Evolutionary conservation across 2,888 invertebrate species (phyloP).

Genomic region (Dolomedes plantarius): DNA sequence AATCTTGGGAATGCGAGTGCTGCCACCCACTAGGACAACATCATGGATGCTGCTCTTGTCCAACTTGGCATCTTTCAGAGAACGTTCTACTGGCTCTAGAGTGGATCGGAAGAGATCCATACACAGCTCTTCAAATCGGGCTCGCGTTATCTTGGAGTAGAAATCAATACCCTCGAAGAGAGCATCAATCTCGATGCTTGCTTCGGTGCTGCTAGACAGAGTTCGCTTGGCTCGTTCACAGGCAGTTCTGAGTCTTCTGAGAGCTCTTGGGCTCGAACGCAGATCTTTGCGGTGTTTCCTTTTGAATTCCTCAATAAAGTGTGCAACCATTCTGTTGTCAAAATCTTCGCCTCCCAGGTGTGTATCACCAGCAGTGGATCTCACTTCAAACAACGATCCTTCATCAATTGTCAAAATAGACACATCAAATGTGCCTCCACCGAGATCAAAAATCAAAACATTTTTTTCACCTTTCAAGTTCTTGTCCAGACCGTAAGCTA

Average conservation of each 20-base stretch:
- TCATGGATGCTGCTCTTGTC: too few species aligned
- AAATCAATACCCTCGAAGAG: too few species aligned
- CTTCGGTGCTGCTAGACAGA: slow-evolving; percentile 79
- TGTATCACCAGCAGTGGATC: too few species aligned
- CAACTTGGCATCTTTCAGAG: slow-evolving; percentile 86
- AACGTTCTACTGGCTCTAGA: slow-evolving; percentile 86
- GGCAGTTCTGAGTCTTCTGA: slow-evolving; percentile 79
- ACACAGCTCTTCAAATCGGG: slow-evolving; percentile 86
- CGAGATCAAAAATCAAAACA: too few species aligned
- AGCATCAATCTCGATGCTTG: slow-evolving; percentile 32
- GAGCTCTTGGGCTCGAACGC: slow-evolving; percentile 70
- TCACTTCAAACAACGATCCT: too few species aligned
- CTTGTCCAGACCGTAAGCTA: slow-evolving; percentile 77
- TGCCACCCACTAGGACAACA: slow-evolving; percentile 89
- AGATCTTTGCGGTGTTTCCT: slow-evolving; percentile 81
- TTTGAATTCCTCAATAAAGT: slow-evolving; percentile 87
- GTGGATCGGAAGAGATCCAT: slow-evolving; percentile 85
- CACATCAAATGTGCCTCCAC: slow-evolving; percentile 78
- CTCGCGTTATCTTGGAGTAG: slow-evolving; percentile 76
- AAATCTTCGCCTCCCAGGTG: too few species aligned
- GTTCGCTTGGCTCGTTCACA: slow-evolving; percentile 88
- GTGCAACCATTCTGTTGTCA: slow-evolving; percentile 80
- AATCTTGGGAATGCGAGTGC: slow-evolving; percentile 87
- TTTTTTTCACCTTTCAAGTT: slow-evolving; percentile 79
- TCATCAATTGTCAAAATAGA: too few species aligned